phyloP scores from a whole-genome alignment of 2,888 invertebrate genomes.

The Steromphala cineraria region DNA sequence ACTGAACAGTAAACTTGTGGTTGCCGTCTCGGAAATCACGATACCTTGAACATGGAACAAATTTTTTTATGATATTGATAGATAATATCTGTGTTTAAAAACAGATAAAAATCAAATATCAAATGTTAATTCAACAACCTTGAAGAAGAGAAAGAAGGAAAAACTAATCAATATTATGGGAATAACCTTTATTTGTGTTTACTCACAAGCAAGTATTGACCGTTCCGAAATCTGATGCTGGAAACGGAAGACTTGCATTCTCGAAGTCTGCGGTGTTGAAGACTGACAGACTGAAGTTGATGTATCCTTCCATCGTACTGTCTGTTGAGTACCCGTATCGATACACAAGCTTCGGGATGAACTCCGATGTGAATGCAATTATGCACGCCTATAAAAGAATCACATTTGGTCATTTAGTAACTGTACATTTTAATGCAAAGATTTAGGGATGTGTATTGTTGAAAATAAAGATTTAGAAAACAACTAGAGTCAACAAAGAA shows the following conservation, averaged over 20 bases:
- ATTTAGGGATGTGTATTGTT: too few species aligned
- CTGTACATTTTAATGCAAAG: neutral
- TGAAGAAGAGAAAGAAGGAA: too few species aligned
- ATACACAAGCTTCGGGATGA: constrained; percentile 96
- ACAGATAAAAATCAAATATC: too few species aligned
- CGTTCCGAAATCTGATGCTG: constrained; percentile 46
- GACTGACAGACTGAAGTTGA: constrained; percentile 66
- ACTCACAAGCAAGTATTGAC: constrained; percentile 66
- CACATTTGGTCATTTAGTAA: neutral
- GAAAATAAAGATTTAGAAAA: too few species aligned
- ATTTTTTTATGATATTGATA: too few species aligned
- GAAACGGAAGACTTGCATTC: constrained; percentile 49
- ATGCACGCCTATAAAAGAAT: constrained; percentile 87
- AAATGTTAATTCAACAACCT: too few species aligned
- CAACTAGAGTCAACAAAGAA: too few species aligned
- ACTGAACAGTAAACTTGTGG: constrained; percentile 83
- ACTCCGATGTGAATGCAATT: constrained; percentile 98
- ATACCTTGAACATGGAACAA: constrained; percentile 82
- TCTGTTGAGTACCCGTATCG: constrained; percentile 78
- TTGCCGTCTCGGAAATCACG: constrained; percentile 87
- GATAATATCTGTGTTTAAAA: too few species aligned
- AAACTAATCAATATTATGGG: too few species aligned
- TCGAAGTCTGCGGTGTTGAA: constrained; percentile 67
- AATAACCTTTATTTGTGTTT: too few species aligned
- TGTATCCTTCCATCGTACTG: constrained; percentile 58